Conservation (phyloP, 2,113 vertebrate species). For the Empidonax alnorum region DNA sequence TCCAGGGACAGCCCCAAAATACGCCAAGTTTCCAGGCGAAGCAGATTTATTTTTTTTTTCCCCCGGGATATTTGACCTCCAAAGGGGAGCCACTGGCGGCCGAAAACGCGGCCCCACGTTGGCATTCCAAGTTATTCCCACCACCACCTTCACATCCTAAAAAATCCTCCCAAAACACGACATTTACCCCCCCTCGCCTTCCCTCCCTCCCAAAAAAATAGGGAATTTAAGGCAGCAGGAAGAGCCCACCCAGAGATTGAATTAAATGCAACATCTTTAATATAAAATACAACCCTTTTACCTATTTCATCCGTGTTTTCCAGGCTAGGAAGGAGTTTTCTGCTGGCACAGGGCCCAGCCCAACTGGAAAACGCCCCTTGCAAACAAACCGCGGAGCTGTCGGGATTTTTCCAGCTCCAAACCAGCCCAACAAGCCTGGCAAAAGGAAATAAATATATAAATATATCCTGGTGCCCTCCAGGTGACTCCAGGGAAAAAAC, state of each 20-base stretch:
- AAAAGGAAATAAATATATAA: neutral
- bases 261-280: rapidly evolving
- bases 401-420: neutral
- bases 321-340: neutral
- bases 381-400: neutral
- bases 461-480: neutral
- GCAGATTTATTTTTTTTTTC: neutral
- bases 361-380: neutral
- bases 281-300: rapidly evolving
- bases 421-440: neutral
- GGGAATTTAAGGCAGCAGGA: neutral
- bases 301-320: neutral
- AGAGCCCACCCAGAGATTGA: no score
- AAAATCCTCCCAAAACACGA: neutral
- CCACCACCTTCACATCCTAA: neutral
- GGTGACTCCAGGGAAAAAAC: neutral
- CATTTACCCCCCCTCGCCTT: no score
- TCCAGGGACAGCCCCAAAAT: neutral
- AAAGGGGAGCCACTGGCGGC: no score
- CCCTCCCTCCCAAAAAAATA: neutral
- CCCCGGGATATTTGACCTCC: neutral
- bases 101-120: neutral
- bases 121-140: neutral
- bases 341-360: neutral
- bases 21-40: neutral